These are phyloP conservation scores for Atherinosoma microstoma DNA, from an alignment of 2,797 vertebrate species.

Conservation along the genomic window DNA sequence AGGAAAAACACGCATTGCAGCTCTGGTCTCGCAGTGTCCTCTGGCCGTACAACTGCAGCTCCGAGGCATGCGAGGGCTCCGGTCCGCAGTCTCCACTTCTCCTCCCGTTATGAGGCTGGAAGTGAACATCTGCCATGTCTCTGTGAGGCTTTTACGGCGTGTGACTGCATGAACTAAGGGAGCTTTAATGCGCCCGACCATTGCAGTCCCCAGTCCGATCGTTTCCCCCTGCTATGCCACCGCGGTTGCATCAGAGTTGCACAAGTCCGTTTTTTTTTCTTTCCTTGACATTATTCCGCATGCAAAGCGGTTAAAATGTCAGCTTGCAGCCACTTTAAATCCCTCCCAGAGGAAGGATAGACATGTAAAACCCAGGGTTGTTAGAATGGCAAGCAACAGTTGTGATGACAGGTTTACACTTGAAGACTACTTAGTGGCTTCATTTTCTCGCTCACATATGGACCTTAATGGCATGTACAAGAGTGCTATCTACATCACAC, in stretches of 20 bases:
- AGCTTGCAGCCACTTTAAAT: constrained; percentile 52
- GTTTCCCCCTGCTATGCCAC: constrained; percentile 32
- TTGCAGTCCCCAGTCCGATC: constrained; percentile 30
- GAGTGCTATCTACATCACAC: constrained; percentile 32
- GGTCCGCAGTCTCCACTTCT: constrained; percentile 62
- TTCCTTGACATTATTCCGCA: constrained; percentile 57
- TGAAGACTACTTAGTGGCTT: constrained; percentile 23
- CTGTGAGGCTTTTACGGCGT: constrained; percentile 19
- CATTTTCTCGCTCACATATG: not conserved
- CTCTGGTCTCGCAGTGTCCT: constrained; percentile 60
- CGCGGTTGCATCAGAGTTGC: constrained; percentile 66
- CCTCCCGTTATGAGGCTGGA: constrained; percentile 31
- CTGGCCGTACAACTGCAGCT: constrained; percentile 65
- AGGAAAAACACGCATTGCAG: constrained; percentile 82
- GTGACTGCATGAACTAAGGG: constrained; percentile 22
- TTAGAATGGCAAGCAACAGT: constrained; percentile 61
- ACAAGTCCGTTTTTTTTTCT: constrained; percentile 46
- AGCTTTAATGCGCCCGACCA: constrained; percentile 30
- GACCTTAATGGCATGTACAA: not conserved
- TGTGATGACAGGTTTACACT: constrained; percentile 45
- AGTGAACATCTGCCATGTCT: constrained; percentile 48
- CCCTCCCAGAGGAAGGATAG: constrained; percentile 41
- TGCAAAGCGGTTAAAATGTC: constrained; percentile 61
- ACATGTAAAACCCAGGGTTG: constrained; percentile 24
- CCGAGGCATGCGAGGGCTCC: constrained; percentile 30